These are phyloP conservation scores for Chaitophorus viminalis DNA, from an alignment of 2,888 invertebrate species.

Conservation along the genomic window DNA sequence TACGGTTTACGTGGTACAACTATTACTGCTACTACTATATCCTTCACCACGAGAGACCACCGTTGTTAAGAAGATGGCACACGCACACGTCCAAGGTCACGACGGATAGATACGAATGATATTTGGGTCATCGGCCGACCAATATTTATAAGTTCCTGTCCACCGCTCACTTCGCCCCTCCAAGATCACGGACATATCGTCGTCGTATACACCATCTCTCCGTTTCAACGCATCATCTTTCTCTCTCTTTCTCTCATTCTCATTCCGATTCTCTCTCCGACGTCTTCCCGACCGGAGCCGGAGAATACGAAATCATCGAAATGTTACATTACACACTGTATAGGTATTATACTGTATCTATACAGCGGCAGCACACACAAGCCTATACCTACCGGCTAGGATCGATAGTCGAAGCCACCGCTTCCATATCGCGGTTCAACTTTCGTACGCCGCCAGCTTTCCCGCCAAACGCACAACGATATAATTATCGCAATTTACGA, in stretches of 20 bases:
- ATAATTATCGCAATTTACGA: slow-evolving; percentile 23
- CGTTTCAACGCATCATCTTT: neutral
- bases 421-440: neutral
- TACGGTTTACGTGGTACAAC: neutral
- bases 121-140: slow-evolving; percentile 50
- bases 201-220: neutral
- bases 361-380: too few species aligned
- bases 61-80: slow-evolving; percentile 39
- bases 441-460: slow-evolving; percentile 48
- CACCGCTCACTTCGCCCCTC: slow-evolving; percentile 37
- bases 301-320: slow-evolving; percentile 28
- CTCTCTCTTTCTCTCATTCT: neutral
- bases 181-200: neutral
- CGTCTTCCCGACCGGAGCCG: neutral
- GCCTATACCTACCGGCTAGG: neutral
- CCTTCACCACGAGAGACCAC: neutral
- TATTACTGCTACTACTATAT: neutral
- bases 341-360: neutral
- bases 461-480: slow-evolving; percentile 48
- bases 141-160: slow-evolving; percentile 61
- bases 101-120: slow-evolving; percentile 55
- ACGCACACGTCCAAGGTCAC: slow-evolving; percentile 58
- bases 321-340: neutral
- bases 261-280: neutral
- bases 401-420: neutral